Evolutionary conservation across 2,888 invertebrate species (phyloP), one percentile per base, ranked within the genome.

Genomic region (Leuctra nigra): DNA sequence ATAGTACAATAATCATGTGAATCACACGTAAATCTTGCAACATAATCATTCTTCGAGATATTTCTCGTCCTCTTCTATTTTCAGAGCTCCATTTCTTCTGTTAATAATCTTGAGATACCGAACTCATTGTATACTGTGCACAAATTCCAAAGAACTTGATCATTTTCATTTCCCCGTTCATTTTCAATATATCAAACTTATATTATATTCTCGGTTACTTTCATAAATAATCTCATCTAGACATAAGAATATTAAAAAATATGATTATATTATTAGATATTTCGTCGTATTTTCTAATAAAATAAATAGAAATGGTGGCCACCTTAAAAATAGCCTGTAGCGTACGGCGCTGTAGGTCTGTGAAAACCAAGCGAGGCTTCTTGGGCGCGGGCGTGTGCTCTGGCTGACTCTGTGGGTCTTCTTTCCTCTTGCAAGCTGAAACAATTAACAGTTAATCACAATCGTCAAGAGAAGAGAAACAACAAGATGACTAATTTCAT

Each of bases 291-390:
- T 16, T 18, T 7, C 18, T 39, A 39, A 39, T 13, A 13, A 13
- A 20, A 18, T 18, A 39, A 3, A n/a, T 38, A 38, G 41, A 22
- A 4, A 44, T 20, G 47, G 35, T 54, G 52, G 59, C 59, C 75
- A 93, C 93, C 85, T 98, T 98, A 87, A 98, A 98, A 85, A 98
- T 98, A 81, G 97, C 98, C 84, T 98, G 97, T 75, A 99, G 88
- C 73, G 99, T 99, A 80, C 98, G 91, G 75, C 99, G 87, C 82
- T 99, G 99, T 71, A 99, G 92, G 81, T 99, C 99, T 72, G 99
- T 99, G 84, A 99, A 99, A 77, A 99, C 99, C 77, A 99, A 86
- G 72, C 99, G 91, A 66, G 99, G 98, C 77, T 98, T 99, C 86
- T 99, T 99, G 77, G 95, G 95, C 68, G 93, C 90, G 79, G 89